phyloP scores from a whole-genome alignment of 2,113 vertebrate genomes.

The Euleptes europaea region DNA sequence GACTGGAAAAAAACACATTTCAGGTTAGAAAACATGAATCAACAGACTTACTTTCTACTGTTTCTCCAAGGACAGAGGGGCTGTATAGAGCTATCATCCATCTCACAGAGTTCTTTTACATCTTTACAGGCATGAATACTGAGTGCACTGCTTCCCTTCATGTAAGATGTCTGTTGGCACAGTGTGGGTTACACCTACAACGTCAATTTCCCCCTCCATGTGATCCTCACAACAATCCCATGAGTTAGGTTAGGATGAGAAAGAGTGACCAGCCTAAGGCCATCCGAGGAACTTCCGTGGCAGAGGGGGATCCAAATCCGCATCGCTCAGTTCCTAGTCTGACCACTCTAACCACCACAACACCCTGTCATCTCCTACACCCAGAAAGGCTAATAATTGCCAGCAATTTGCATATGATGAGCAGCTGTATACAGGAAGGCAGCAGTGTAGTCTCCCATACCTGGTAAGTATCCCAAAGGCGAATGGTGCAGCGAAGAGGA shows the following conservation, averaged over 20 bases:
- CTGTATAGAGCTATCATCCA: neutral
- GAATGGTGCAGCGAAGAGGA: slow-evolving; percentile 90
- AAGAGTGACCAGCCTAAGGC: too few relatives aligned
- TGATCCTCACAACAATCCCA: too few relatives aligned
- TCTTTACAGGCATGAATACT: neutral
- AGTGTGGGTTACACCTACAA: neutral
- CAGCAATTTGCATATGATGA: neutral
- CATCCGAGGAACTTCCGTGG: too few relatives aligned
- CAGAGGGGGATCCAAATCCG: too few relatives aligned
- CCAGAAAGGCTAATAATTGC: neutral
- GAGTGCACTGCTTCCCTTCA: neutral
- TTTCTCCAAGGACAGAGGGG: neutral
- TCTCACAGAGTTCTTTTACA: neutral
- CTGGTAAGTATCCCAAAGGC: slow-evolving; percentile 94
- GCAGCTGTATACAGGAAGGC: neutral
- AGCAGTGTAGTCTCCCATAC: slow-evolving; percentile 53
- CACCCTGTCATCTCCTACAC: too few relatives aligned
- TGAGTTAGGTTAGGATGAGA: too few relatives aligned
- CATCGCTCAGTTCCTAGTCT: too few relatives aligned
- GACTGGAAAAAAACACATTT: slow-evolving; percentile 74
- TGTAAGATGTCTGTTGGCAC: neutral
- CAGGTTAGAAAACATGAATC: neutral
- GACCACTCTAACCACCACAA: too few relatives aligned
- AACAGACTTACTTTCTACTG: neutral
- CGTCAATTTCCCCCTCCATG: too few relatives aligned